phyloP scores from a whole-genome alignment of 2,797 vertebrate genomes.

The Spondyliosoma cantharus region DNA sequence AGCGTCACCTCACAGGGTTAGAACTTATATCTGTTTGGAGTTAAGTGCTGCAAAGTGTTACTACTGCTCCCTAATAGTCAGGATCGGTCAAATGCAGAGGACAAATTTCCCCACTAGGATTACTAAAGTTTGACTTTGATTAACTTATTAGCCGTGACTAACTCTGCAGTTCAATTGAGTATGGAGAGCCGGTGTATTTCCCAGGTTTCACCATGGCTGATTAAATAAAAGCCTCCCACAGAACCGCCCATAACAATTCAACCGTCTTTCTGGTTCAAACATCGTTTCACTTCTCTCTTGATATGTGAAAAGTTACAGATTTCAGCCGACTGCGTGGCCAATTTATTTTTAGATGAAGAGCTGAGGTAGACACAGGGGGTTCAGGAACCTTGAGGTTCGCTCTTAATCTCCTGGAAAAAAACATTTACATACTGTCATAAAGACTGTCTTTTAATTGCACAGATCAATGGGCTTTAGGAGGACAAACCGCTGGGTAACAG shows the following conservation, averaged over 20 bases:
- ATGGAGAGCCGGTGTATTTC: constrained; percentile 22
- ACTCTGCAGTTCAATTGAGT: constrained; percentile 37
- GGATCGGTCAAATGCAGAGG: constrained; percentile 47
- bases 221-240: constrained; percentile 34
- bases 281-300: constrained; percentile 8
- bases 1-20: background rate
- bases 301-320: constrained; percentile 9
- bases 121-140: constrained; percentile 55
- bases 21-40: background rate
- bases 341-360: constrained; percentile 11
- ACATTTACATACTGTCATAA: constrained; percentile 7
- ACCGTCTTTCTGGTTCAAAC: constrained; percentile 1
- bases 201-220: constrained; percentile 18
- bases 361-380: background rate
- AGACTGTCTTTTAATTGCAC: background rate
- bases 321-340: background rate
- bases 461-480: constrained; percentile 16
- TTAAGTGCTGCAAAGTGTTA: background rate
- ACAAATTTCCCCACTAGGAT: constrained; percentile 34
- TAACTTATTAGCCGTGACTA: constrained; percentile 30
- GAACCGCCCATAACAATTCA: constrained; percentile 11
- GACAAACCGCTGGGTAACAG: constrained; percentile 14
- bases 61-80: constrained; percentile 4
- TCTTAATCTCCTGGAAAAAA: background rate
- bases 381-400: constrained; percentile 4